Evolutionary conservation across 2,797 vertebrate species (phyloP), one percentile per base, ranked within the genome.

Genomic region (Dipus sagitta): DNA sequence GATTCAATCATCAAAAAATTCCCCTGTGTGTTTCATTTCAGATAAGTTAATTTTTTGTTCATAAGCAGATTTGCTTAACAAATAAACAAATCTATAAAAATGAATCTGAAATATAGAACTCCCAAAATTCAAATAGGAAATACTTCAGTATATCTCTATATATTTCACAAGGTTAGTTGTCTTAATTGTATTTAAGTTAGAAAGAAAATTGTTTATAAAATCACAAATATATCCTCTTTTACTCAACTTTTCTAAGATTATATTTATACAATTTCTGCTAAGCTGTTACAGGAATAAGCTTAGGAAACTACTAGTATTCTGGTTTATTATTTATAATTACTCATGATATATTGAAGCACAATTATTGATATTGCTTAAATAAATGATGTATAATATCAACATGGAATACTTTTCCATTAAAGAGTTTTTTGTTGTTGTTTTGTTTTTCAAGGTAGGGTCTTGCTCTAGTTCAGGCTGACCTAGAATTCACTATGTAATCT

Each of bases 311-410:
- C 92, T 93, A 38, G 72, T 86, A 95, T 93, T 92, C 67, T 84
- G 90, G 90, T 95, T 97, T 95, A 97, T 82, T 79, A 42, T 87
- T 95, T 82, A 77, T 92, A 97, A 98, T 97, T 97, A 97, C 95
- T 96, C 62, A 95, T 83, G 68, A 64, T 17, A 4, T 68, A 75
- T 93, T 94, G 15, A 79, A 83, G 68, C 76, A 4, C 81, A 68
- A 54, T 60, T 3, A 0, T 32, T 88, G 6, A 30, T 28, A 89
- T 74, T 62, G 60, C 18, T 42, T 78, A 83, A 82, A 77, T 79
- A 74, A 91, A 26, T 34, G 21, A 60, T 76, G 14, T 65, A 2
- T 85, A 75, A 42, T 23, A 54, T 82, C 67, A 74, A 54, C n/a
- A 28, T 0, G 0, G 2, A 58, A 47, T 84, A 3, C 1, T 83